Percentiles rank a stretch among this genome's conserved stretches.
These are phyloP conservation scores for Dipus sagitta DNA, from an alignment of 2,797 vertebrate genomes.

Conservation along the genomic window DNA sequence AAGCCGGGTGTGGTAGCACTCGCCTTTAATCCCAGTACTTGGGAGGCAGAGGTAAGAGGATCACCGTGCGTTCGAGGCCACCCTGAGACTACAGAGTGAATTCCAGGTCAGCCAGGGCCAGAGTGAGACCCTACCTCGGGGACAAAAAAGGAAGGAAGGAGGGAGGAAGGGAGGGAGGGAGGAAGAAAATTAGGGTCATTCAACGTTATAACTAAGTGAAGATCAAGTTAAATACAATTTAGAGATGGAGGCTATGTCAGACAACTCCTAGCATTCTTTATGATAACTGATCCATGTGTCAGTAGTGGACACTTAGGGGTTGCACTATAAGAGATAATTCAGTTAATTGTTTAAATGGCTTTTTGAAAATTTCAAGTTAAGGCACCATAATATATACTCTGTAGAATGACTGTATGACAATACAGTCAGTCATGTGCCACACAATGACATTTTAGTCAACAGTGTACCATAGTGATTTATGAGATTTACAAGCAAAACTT, in stretches of 20 bases:
- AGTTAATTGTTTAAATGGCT: not conserved
- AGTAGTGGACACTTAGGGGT: not conserved
- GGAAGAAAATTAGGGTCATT: not conserved
- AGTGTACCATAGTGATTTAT: not conserved
- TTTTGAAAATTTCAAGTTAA: not conserved
- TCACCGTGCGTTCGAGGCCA: too few species aligned
- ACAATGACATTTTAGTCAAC: not conserved
- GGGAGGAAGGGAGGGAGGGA: too few species aligned
- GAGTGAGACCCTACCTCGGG: too few species aligned
- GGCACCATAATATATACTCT: not conserved
- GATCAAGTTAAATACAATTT: not conserved
- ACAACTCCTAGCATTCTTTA: not conserved
- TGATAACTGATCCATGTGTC: not conserved
- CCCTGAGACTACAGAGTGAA: too few species aligned
- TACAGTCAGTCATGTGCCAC: not conserved
- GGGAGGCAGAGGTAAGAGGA: too few species aligned
- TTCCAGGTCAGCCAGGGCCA: too few species aligned
- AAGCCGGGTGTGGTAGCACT: too few species aligned
- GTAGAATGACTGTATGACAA: not conserved
- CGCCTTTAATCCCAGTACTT: too few species aligned
- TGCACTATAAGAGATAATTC: not conserved
- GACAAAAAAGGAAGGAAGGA: too few species aligned
- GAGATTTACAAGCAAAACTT: not conserved
- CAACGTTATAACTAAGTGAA: not conserved
- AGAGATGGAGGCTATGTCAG: not conserved